Evolutionary conservation across 2,888 invertebrate genomes (phyloP).

Genomic region (Morpho achilles): DNA sequence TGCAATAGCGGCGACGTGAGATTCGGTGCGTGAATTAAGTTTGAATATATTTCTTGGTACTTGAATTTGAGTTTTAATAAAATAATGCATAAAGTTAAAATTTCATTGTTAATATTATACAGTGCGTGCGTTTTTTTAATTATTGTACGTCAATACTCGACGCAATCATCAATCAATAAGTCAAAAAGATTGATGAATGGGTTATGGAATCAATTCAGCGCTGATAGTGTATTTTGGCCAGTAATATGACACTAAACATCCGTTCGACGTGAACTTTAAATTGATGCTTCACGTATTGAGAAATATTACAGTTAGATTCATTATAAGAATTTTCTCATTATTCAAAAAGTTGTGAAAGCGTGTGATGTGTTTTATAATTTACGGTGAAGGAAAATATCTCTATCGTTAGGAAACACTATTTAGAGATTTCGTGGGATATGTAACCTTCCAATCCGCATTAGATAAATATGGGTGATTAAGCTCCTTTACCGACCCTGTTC

Average conservation of each 20-base stretch:
- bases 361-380: too few relatives aligned
- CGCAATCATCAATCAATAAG: slow-evolving; percentile 71
- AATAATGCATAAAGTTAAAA: neutral
- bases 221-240: slow-evolving; percentile 64
- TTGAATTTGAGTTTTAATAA: neutral
- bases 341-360: neutral
- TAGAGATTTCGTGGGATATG: too few relatives aligned
- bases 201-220: slow-evolving; percentile 61
- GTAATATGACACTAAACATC: slow-evolving; percentile 74
- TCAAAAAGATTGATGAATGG: slow-evolving; percentile 70
- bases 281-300: slow-evolving; percentile 24
- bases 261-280: slow-evolving; percentile 36
- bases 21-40: neutral
- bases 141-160: slow-evolving; percentile 63
- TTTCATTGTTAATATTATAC: neutral
- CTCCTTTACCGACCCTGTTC: too few relatives aligned
- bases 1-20: neutral
- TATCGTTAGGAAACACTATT: too few relatives aligned
- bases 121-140: slow-evolving; percentile 55
- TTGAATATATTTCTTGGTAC: neutral
- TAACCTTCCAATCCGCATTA: too few relatives aligned
- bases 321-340: neutral
- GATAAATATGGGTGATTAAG: too few relatives aligned
- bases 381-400: too few relatives aligned
- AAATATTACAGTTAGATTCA: too few relatives aligned